Base-by-base conservation (phyloP, 2,113 vertebrate genomes). In the Arothron firmamentum region DNA sequence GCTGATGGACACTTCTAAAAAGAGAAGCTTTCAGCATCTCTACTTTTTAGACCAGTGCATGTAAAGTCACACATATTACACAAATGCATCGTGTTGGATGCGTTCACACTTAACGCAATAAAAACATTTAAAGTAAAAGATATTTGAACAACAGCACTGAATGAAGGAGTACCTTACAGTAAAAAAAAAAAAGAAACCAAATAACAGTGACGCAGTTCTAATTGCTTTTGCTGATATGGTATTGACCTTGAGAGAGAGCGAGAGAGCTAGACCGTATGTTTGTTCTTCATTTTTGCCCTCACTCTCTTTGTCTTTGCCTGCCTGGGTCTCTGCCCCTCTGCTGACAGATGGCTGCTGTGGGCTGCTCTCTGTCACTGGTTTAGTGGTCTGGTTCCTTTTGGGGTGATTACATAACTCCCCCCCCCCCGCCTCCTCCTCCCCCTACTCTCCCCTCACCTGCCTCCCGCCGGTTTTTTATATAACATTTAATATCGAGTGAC, bases 351-450 rank as follows among this genome's bases (percentile, higher is more conserved):
- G 79, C 46, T 52, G 43, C 72, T 72, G 68, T 80, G 75, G 81
- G 70, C 74, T 31, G 79, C 77, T 80, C 65, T 69, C 64, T 76
- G 77, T 84, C 81, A 74, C 59, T 78, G 79, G 79, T 77, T 85
- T 78, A 80, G 71, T 86, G 84, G 75, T 80, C 83, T 82, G 75
- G 48, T 87, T 89, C 53, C 75, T 83, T 79, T 79, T 74, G 69
- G 71, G 67, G 34, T 63, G 59, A 74, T 88, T 87, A 87, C 81
- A 69, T 86, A 85, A 87, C 71, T 54, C 59, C 73, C 79, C 74
- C 77, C 70, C 69, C 72, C 56, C 48, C 46, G 56, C 68, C 47
- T 15, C 61, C 34, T 28, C 25, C 65, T 48, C 46, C 67, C 56
- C 38, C 61, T 68, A 67, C 58, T 49, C 49, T 62, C 68, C 47